A percentile compares a stretch with the other conserved stretches of the same genome.
Evolutionary conservation across 53 echinoderm and acorn worm species (phyloP).

Genomic region (Echinarachnius parma): DNA sequence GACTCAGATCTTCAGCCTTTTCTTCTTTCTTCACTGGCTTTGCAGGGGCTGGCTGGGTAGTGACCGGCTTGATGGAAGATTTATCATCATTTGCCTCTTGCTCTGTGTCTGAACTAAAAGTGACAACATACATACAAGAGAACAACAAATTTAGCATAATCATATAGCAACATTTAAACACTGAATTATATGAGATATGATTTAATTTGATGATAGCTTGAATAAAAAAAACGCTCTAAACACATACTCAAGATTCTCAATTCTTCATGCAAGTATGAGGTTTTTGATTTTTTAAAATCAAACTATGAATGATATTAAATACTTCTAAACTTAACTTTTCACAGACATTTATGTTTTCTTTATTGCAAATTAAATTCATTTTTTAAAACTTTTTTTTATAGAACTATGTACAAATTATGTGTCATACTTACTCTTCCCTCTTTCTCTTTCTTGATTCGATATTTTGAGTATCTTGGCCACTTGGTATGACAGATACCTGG

Average conservation of each 20-base stretch:
- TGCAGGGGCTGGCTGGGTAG: slow-evolving; percentile 4
- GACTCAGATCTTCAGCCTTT: slow-evolving; percentile 42
- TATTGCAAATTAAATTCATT: too few species aligned
- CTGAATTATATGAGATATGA: too few species aligned
- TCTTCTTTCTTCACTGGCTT: slow-evolving; percentile 17
- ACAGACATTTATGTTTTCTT: too few species aligned
- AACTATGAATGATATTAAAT: background rate
- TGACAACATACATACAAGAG: too few species aligned
- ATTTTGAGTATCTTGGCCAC: background rate
- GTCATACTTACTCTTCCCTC: slow-evolving; percentile 62
- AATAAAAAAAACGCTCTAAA: too few species aligned
- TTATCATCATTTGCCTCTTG: too few species aligned
- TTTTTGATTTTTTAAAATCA: too few species aligned
- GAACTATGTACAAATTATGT: background rate
- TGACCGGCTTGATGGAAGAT: slow-evolving; percentile 14
- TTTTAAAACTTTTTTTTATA: background rate
- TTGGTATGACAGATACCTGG: background rate
- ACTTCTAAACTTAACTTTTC: background rate
- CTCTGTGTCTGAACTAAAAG: too few species aligned
- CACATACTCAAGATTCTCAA: too few species aligned
- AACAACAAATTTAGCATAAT: too few species aligned
- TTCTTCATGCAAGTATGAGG: too few species aligned
- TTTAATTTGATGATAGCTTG: background rate
- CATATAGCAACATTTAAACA: too few species aligned
- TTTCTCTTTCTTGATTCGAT: slow-evolving; percentile 62